Percentiles rank a stretch among this genome's conserved stretches.
These are phyloP conservation scores for Danio tinwini DNA, from an alignment of 2,797 vertebrate genomes.

Conservation along the genomic window DNA sequence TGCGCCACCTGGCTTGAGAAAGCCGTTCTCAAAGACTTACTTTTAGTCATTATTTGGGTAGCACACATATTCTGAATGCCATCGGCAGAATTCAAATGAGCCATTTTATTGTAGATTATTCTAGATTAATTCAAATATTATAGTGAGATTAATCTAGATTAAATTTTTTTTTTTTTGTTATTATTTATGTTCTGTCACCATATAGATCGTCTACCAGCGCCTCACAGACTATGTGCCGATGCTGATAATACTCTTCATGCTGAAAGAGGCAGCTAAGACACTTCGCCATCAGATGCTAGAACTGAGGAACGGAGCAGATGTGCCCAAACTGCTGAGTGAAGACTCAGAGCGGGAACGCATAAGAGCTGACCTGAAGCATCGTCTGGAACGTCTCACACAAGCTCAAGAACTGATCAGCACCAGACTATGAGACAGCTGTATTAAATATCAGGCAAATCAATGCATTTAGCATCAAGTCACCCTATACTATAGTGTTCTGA, in stretches of 20 bases:
- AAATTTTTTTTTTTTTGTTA: too few species aligned
- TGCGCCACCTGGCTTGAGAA: too few species aligned
- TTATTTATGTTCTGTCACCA: background rate
- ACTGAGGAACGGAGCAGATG: conserved; percentile 67
- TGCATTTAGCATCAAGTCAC: background rate
- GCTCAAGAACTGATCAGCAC: conserved; percentile 65
- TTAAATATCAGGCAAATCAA: background rate
- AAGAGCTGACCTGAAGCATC: conserved; percentile 62
- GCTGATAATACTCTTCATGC: conserved; percentile 72
- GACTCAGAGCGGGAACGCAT: conserved; percentile 60
- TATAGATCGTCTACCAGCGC: conserved; percentile 72
- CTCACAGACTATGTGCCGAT: conserved; percentile 76
- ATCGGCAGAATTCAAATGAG: too few species aligned
- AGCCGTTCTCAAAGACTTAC: too few species aligned
- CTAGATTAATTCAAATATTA: too few species aligned
- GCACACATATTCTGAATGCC: too few species aligned
- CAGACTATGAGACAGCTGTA: background rate
- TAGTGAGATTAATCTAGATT: too few species aligned
- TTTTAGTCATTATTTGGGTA: too few species aligned
- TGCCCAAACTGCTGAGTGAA: conserved; percentile 71
- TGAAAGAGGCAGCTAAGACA: conserved; percentile 61
- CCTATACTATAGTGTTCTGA: too few species aligned
- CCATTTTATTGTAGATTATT: too few species aligned
- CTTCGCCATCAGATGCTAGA: conserved; percentile 71
- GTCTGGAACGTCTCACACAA: conserved; percentile 60